Evolutionary conservation across 2,113 vertebrate genomes (phyloP), one percentile per base, ranked within the genome.

Genomic region (Nannospalax galili): DNA sequence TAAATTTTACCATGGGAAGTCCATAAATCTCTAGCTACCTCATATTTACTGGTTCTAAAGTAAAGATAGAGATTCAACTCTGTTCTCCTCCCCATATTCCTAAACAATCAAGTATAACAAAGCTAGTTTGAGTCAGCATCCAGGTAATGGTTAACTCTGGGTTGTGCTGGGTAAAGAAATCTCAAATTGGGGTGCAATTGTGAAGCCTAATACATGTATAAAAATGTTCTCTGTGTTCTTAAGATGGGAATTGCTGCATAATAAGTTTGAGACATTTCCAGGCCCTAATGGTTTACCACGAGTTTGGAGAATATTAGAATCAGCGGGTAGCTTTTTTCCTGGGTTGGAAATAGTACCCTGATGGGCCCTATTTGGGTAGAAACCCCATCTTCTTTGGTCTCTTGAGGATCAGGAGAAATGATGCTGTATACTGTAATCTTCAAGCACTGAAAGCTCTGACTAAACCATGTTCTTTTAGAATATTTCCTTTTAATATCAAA

Each of bases 241-340:
- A 30, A 77, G 48, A 80, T n/a, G 30, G 10, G 8, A 32, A 3
- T 56, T 48, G n/a, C 45, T 74, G 40, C n/a, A 42, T 42, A 82
- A 42, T 42, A 82, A 19, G 45, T 72, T 58, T 74, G 65, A 58
- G 58, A 60, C 0, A 65, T 65, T 84, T 70, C 65, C 9, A 84
- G n/a, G 87, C 30, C 9, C 35, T 78, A 48, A 72, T 48, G n/a
- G 73, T 65, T 97, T 90, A 82, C 86, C 56, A 42, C 72, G 45
- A 93, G 42, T 87, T 92, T 93, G n/a, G 69, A 20, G 16, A 90
- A 74, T 35, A 40, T 58, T 91, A 15, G 60, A 67, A 81, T 73
- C 32, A 62, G 30, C 15, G n/a, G 42, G 3, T 30, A 28, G 10
- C 40, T 81, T 84, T 87, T 52, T 77, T 64, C 32, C 58, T 77